Percentiles rank a stretch among this genome's conserved stretches.
phyloP scores from a whole-genome alignment of 1,140 invertebrate genomes.

The Drosophila bocki region DNA sequence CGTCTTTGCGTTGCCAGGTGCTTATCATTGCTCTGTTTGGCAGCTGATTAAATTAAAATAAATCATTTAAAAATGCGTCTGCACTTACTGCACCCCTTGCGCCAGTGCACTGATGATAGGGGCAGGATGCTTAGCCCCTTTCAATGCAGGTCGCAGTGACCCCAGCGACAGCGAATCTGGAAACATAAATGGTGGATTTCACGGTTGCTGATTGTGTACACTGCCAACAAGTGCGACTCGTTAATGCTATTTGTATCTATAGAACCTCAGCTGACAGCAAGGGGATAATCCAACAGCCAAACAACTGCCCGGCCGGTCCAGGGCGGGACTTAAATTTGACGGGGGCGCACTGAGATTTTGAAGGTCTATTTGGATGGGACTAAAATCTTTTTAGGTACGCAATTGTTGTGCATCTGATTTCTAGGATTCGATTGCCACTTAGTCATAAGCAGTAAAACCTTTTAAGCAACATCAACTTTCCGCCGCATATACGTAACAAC shows the following conservation, averaged over 20 bases:
- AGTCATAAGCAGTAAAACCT: too few relatives aligned
- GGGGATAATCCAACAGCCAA: constrained; percentile 71
- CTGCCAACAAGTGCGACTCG: constrained; percentile 20
- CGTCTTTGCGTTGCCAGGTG: constrained; percentile 62
- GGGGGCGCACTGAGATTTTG: neutral
- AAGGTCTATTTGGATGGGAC: neutral
- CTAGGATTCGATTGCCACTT: neutral
- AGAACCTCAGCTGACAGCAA: constrained; percentile 75
- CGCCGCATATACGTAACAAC: too few relatives aligned
- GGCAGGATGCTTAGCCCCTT: constrained; percentile 34
- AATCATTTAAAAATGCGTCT: constrained; percentile 71
- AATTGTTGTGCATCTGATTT: neutral
- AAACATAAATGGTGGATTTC: constrained; percentile 19
- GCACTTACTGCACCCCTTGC: neutral
- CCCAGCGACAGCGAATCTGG: neutral
- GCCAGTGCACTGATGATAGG: constrained; percentile 26
- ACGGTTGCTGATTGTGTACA: constrained; percentile 48
- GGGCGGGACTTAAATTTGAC: neutral
- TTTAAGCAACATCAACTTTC: too few relatives aligned
- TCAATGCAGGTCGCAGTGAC: constrained; percentile 15
- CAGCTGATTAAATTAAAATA: constrained; percentile 81
- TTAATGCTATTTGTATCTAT: constrained; percentile 30
- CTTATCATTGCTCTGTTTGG: constrained; percentile 79
- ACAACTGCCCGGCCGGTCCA: constrained; percentile 26
- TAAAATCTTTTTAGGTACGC: neutral